Evolutionary conservation across 2,888 invertebrate species (phyloP), one percentile per base, ranked within the genome.

Genomic region (Agrypnus murinus): DNA sequence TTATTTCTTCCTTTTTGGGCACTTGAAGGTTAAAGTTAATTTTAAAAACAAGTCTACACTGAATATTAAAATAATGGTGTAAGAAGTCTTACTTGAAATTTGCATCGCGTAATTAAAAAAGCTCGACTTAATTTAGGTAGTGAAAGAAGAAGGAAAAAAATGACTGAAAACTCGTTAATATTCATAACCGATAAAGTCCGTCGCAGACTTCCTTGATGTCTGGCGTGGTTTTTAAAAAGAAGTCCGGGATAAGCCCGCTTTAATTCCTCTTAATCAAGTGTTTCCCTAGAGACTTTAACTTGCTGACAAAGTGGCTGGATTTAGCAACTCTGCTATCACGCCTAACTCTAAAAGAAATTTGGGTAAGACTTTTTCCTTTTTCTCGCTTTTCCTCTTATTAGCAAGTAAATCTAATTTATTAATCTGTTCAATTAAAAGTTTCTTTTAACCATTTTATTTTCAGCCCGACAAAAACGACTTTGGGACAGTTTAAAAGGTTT

Each of bases 321-420:
- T 71, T 60, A 77, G 77, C 71, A 74, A 77, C 68, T 77, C 78
- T 73, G 83, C 79, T 45, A 82, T 83, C 31, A 83, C 83, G 70
- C 84, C 83, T 57, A 84, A 82, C 76, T 83, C 83, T 57, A 83
- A 82, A 77, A 75, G 83, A 75, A 81, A 84, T 77, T 79, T 84
- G 77, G 84, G 84, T 84, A 79, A 84, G 82, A 34, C 9, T 53
- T 12, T 48, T 31, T 48, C 25, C 25, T 25, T 43, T 40, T 64
- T 38, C 7, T 0, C 25, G 10, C 31, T 1, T 50, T 50, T 31
- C 12, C 31, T 31, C 25, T 25, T 25, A 25, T 25, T 40, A 10
- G 40, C 40, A 40, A 12, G 3, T 12, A 40, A 40, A 10, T 40
- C 12, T 12, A 40, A 12, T 40, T 40, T 40, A 25, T 25, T 25